Conservation (phyloP, 2,797 vertebrate species). For the Peromyscus aztecus region DNA sequence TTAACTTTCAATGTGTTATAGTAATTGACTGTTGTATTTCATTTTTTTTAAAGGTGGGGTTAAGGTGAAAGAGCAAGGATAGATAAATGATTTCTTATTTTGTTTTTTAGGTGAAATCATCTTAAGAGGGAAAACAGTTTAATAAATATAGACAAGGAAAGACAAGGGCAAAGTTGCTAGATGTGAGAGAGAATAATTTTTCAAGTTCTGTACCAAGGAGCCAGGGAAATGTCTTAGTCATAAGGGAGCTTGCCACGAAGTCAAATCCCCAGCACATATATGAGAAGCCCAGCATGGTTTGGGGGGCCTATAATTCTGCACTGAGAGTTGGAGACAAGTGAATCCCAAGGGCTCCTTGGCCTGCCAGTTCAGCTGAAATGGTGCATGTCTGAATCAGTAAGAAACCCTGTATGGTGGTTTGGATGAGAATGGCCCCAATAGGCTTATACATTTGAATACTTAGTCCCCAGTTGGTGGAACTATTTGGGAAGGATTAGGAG, state of each 20-base stretch:
- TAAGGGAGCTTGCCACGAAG: neutral
- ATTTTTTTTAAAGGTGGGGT: neutral
- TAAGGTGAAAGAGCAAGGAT: neutral
- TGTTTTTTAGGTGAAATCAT: slow-evolving; percentile 1
- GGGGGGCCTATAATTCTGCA: too few species aligned
- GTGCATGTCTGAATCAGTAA: neutral
- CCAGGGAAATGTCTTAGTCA: neutral
- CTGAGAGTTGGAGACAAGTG: neutral
- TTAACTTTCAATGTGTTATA: neutral
- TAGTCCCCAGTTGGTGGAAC: neutral
- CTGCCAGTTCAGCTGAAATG: neutral
- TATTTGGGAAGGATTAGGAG: neutral
- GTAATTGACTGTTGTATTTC: neutral
- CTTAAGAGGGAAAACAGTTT: neutral
- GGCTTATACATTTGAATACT: neutral
- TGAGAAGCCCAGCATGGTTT: neutral
- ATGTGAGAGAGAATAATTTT: neutral
- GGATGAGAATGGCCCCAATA: neutral
- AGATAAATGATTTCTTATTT: neutral
- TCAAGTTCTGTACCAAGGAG: neutral
- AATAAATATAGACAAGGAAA: slow-evolving; percentile 3
- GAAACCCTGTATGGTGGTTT: neutral
- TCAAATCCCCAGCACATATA: neutral
- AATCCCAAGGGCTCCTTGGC: neutral
- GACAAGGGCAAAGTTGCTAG: neutral